These are phyloP conservation scores for Drosophila testacea DNA, from an alignment of 2,888 invertebrate genomes.

Conservation along the genomic window DNA sequence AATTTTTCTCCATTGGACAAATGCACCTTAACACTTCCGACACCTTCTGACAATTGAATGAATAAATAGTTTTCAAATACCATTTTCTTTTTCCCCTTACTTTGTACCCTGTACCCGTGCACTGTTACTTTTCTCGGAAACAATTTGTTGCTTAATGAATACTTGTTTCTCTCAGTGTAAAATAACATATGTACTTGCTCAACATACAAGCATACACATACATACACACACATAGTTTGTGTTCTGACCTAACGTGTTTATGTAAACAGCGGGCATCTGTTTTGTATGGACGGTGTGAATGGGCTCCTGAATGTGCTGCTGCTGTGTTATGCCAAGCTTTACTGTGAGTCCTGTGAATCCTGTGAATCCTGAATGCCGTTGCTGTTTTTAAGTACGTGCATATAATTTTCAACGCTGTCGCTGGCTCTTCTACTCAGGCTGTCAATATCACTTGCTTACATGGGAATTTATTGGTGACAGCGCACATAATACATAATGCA, in stretches of 20 bases:
- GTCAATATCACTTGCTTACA: conserved; percentile 81
- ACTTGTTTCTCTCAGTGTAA: conserved; percentile 28
- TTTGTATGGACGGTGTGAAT: conserved; percentile 57
- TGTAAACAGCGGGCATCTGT: conserved; percentile 58
- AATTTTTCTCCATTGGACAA: not conserved
- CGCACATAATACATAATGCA: conserved; percentile 77
- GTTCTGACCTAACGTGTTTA: conserved; percentile 42
- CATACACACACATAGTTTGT: conserved; percentile 11
- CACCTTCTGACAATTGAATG: too few species aligned
- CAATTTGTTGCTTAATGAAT: too few species aligned
- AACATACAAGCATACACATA: conserved; percentile 7
- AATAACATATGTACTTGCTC: conserved; percentile 7
- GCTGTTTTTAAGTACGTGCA: conserved; percentile 77
- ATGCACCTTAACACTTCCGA: too few species aligned
- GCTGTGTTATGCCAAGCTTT: conserved; percentile 6
- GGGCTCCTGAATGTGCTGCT: conserved; percentile 19
- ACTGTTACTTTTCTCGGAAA: too few species aligned
- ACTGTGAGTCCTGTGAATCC: conserved; percentile 22
- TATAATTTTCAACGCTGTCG: conserved; percentile 70
- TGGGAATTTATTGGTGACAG: conserved; percentile 78
- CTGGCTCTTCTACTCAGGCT: conserved; percentile 55
- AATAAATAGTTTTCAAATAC: too few species aligned
- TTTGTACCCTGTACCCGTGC: too few species aligned
- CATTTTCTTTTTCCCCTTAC: too few species aligned
- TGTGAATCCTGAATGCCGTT: conserved; percentile 22